Conservation (phyloP, 2,113 vertebrate genomes). For the Junco hyemalis region DNA sequence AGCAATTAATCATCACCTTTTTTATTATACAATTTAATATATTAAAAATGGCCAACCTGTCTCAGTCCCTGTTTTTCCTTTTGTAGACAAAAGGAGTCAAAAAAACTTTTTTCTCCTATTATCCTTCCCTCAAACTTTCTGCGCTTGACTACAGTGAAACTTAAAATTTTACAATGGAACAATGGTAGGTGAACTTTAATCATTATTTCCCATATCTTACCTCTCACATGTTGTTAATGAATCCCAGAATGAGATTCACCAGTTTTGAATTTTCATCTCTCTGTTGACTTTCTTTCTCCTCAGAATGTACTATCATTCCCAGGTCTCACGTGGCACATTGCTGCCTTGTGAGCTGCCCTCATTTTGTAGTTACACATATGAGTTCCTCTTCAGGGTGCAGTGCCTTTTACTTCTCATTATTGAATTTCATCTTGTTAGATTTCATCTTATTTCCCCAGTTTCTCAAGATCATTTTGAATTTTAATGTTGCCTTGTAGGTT, state of each 20-base stretch:
- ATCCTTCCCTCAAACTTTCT: neutral
- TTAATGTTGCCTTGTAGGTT: neutral
- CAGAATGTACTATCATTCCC: neutral
- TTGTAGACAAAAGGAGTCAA: neutral
- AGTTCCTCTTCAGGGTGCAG: neutral
- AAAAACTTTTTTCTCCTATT: neutral
- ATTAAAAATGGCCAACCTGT: neutral
- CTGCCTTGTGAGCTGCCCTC: neutral
- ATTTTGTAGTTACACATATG: constrained; percentile 10
- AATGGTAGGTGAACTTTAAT: neutral
- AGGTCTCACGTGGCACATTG: neutral
- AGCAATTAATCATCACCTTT: constrained; percentile 20
- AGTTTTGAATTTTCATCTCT: neutral
- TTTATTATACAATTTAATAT: neutral
- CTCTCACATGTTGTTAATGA: neutral
- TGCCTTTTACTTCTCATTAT: constrained; percentile 10
- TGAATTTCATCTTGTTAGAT: constrained; percentile 22
- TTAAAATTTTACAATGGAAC: neutral
- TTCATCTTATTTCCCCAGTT: constrained; percentile 42
- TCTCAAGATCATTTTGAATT: constrained; percentile 27
- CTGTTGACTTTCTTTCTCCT: neutral
- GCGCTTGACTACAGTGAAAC: neutral
- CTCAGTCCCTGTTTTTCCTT: neutral
- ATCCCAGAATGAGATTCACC: neutral
- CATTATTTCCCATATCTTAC: neutral